Evolutionary conservation across 2,113 vertebrate genomes (phyloP), one percentile per base, ranked within the genome.

Genomic region (Ammodytes dubius): DNA sequence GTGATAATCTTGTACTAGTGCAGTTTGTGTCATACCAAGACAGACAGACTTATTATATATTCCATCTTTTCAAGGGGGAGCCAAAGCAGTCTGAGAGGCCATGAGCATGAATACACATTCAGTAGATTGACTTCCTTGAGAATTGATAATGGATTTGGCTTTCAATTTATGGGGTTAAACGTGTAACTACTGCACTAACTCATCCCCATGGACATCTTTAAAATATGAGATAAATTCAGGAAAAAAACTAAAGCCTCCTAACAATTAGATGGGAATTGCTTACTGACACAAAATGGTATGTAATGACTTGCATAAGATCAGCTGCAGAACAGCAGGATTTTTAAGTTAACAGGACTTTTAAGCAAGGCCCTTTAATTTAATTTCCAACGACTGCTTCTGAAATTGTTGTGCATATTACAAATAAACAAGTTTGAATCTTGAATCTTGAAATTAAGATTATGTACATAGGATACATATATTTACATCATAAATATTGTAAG

Each of bases 141-240:
- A 79, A 79, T 86, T 82, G 82, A 83, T 79, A 90, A 91, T 85
- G 69, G 74, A 72, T 86, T 67, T 88, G 87, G 81, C 80, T 89
- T 81, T 49, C 82, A 79, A 46, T 74, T 85, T 67, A 77, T 46
- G 47, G 52, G 85, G 85, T 91, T 91, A 78, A 87, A 87, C 81
- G 78, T 87, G 83, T 27, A 70, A 85, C 79, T 71, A 14, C 58
- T 40, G 66, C 40, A 45, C 79, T 70, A 68, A 85, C 73, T 84
- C 74, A 72, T 77, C 57, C 74, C 77, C 37, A 5, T 9, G 39
- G 79, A 70, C 42, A 79, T 73, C 43, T 88, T 83, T 76, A 94
- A 88, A 72, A 77, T 61, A 82, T 60, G 78, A 27, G 27, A 27
- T 27, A 27, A 27, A 27, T 27, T 27, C 27, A 27, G 27, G 27